phyloP scores from a whole-genome alignment of 2,797 vertebrate genomes.

The Chloroceryle amazona region DNA sequence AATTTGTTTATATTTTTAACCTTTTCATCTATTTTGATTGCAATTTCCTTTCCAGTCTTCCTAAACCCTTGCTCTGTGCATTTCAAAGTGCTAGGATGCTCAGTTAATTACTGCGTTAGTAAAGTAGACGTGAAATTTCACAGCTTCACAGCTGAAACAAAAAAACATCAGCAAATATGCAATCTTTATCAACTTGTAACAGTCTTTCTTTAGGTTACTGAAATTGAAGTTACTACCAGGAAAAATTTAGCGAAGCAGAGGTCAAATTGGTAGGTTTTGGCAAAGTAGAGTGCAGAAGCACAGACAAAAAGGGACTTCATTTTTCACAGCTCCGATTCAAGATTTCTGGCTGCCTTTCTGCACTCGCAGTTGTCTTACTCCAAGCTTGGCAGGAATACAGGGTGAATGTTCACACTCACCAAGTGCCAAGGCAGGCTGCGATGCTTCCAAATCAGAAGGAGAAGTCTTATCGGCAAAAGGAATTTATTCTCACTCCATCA shows the following conservation, averaged over 20 bases:
- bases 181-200: background rate
- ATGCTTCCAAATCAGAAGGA: background rate
- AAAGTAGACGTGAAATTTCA: background rate
- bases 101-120: background rate
- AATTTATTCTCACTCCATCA: background rate
- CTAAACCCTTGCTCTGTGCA: background rate
- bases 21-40: background rate
- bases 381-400: background rate
- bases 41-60: background rate
- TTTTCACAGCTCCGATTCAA: constrained; percentile 3
- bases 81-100: background rate
- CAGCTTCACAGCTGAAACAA: background rate
- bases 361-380: background rate
- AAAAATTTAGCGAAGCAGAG: background rate
- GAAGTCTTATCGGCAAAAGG: background rate
- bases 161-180: background rate
- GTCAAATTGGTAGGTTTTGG: background rate
- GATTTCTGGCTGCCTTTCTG: constrained; percentile 9
- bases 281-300: background rate
- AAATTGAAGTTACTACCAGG: background rate
- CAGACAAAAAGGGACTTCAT: background rate
- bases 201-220: background rate
- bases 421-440: background rate
- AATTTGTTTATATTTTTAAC: background rate
- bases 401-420: constrained; percentile 7